Conservation (phyloP, 2,113 vertebrate genomes). For the Poecilia latipinna region DNA sequence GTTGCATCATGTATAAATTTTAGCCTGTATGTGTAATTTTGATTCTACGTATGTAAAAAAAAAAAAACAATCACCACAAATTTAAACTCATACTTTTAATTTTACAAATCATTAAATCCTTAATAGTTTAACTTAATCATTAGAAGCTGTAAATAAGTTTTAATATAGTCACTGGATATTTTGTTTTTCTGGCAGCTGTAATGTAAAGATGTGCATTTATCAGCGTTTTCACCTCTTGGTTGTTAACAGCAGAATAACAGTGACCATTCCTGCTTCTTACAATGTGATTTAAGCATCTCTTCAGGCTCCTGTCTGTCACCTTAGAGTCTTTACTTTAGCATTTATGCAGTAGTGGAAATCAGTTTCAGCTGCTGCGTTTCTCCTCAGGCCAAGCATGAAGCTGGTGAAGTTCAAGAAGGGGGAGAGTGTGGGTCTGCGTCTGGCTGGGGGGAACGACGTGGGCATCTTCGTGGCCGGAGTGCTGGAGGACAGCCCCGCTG, state of each 20-base stretch:
- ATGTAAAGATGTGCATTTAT: neutral
- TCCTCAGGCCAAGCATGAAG: conserved; percentile 96
- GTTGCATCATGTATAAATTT: too few species aligned
- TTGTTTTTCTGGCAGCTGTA: neutral
- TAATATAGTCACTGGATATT: too few species aligned
- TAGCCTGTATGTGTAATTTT: too few species aligned
- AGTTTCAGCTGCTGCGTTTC: conserved; percentile 9
- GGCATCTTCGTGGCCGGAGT: conserved; percentile 99
- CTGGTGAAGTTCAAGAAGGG: conserved; percentile 99
- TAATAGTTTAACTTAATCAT: too few species aligned
- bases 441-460: conserved; percentile 97
- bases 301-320: conserved; percentile 5
- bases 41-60: too few species aligned
- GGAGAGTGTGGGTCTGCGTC: conserved; percentile 96
- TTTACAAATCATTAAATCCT: too few species aligned
- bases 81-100: too few species aligned
- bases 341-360: conserved; percentile 19
- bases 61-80: too few species aligned
- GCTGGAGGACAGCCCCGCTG: conserved; percentile 96
- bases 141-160: too few species aligned
- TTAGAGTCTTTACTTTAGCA: conserved; percentile 5
- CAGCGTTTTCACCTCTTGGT: neutral
- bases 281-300: neutral
- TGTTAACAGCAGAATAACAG: too few species aligned
- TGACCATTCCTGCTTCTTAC: neutral